These are phyloP conservation scores for Craseonycteris thonglongyai DNA, from an alignment of 2,113 vertebrate species.

Conservation along the genomic window DNA sequence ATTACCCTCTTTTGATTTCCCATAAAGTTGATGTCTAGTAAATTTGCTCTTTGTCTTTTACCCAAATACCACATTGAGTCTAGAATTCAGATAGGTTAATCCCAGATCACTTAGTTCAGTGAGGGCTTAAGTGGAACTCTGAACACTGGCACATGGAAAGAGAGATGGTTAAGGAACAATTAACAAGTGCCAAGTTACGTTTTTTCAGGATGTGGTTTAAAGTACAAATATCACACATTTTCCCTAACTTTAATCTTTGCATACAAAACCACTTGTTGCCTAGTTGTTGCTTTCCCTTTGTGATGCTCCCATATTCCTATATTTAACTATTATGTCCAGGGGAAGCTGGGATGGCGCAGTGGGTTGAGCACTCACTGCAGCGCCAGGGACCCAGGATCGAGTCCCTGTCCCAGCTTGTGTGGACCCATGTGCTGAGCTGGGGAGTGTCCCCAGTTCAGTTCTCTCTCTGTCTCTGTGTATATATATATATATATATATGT, in stretches of 20 bases:
- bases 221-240: neutral
- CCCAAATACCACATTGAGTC: neutral
- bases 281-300: neutral
- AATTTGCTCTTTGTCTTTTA: neutral
- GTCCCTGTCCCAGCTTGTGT: no score
- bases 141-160: neutral
- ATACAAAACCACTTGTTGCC: neutral
- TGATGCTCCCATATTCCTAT: neutral
- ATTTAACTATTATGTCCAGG: neutral
- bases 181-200: neutral
- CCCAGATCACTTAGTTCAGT: accelerated
- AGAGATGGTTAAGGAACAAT: neutral
- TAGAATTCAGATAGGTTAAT: neutral
- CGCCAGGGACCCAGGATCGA: no score
- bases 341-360: no score
- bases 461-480: no score
- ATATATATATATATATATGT: no score
- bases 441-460: no score
- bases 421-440: no score
- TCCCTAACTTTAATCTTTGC: neutral
- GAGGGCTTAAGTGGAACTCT: neutral
- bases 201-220: neutral
- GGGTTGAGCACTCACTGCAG: no score
- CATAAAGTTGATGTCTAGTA: neutral
- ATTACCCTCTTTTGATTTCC: neutral